A percentile compares a stretch with the other conserved stretches of the same genome.
Evolutionary conservation across 2,113 vertebrate species (phyloP).

Genomic region (Alectura lathami): DNA sequence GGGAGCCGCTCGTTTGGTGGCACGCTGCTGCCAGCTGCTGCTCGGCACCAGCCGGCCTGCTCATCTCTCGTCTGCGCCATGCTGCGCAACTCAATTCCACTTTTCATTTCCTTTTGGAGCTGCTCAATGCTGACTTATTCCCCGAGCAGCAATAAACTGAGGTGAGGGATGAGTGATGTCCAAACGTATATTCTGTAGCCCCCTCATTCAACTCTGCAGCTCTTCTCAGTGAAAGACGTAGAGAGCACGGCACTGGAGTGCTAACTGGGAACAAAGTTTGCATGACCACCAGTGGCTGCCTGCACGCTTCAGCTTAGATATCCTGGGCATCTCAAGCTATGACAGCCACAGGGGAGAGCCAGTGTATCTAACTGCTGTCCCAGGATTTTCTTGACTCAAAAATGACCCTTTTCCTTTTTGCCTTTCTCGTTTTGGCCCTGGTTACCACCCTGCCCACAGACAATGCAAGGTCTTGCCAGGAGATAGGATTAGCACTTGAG

Average conservation of each 20-base stretch:
- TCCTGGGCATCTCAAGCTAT: too few species aligned
- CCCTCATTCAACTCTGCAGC: accelerated
- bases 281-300: accelerated
- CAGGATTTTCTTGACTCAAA: neutral
- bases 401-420: too few species aligned
- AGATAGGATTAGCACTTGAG: too few species aligned
- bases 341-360: neutral
- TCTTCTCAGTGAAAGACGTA: neutral
- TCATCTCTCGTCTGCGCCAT: too few species aligned
- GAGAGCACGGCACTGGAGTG: accelerated
- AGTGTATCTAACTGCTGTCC: neutral
- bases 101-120: too few species aligned
- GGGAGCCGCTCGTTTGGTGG: too few species aligned
- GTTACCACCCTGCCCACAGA: neutral
- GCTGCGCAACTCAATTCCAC: too few species aligned
- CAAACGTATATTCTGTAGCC: accelerated
- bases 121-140: accelerated
- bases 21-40: too few species aligned
- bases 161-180: accelerated
- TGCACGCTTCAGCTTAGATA: accelerated
- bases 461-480: neutral
- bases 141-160: neutral
- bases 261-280: accelerated
- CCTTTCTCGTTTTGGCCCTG: neutral
- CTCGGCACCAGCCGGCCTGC: too few species aligned